These are phyloP conservation scores for Aphelenchoides fujianensis DNA, from an alignment of 1,140 invertebrate species.

Conservation along the genomic window DNA sequence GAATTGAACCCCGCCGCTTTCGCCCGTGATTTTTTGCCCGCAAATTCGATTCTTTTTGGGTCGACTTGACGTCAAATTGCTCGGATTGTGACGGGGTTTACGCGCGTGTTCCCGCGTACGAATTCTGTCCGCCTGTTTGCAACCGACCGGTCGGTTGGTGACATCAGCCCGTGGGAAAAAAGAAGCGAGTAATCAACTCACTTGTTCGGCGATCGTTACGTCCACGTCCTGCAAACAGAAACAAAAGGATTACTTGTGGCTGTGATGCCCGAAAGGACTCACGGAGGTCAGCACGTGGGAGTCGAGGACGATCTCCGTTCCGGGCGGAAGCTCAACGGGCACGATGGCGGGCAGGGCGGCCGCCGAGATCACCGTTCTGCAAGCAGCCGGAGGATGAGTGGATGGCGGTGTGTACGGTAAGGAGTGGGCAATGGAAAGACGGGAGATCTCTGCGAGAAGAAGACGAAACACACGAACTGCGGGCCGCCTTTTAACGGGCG, in stretches of 20 bases:
- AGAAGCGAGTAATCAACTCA: too few relatives aligned
- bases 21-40: too few relatives aligned
- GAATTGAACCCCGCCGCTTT: too few relatives aligned
- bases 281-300: slow-evolving; percentile 60
- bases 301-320: slow-evolving; percentile 61
- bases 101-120: not conserved
- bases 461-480: too few relatives aligned
- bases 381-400: not conserved
- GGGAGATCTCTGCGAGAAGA: not conserved
- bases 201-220: slow-evolving; percentile 57
- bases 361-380: slow-evolving; percentile 6
- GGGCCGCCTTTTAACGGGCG: not conserved
- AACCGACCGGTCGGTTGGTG: too few relatives aligned
- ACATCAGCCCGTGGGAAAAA: too few relatives aligned
- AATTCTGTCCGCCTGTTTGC: slow-evolving; percentile 12
- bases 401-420: slow-evolving; percentile 5
- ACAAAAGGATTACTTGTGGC: too few relatives aligned
- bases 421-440: not conserved
- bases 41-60: not conserved
- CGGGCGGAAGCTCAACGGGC: slow-evolving; percentile 55
- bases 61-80: not conserved
- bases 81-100: not conserved
- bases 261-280: too few relatives aligned
- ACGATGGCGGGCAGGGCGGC: slow-evolving; percentile 24
- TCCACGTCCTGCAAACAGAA: too few relatives aligned